Evolutionary conservation across 2,113 vertebrate species (phyloP).

Genomic region (Gavia stellata): DNA sequence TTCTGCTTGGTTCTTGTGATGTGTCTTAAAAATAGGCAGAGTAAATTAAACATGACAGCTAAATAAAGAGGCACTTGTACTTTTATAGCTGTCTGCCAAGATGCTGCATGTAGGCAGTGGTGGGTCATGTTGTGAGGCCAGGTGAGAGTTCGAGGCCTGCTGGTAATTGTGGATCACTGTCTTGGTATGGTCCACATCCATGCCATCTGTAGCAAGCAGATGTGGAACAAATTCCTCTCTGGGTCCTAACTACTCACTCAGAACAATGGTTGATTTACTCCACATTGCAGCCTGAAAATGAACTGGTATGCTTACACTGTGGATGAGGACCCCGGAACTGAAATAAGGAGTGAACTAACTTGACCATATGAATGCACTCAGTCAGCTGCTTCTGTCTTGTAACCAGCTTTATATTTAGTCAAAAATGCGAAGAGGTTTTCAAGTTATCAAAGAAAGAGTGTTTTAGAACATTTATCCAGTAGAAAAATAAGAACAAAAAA

Average conservation of each 20-base stretch:
- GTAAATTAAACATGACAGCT: neutral
- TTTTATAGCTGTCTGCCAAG: neutral
- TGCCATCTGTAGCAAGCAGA: neutral
- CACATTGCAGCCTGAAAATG: neutral
- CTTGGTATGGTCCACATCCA: neutral
- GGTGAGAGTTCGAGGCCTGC: neutral
- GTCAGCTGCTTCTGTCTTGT: neutral
- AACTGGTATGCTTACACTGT: neutral
- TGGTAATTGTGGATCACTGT: neutral
- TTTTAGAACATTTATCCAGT: neutral
- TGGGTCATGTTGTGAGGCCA: neutral
- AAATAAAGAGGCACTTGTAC: neutral
- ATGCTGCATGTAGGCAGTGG: neutral
- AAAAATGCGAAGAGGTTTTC: neutral
- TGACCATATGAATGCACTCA: neutral
- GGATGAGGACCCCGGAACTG: neutral
- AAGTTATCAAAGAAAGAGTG: neutral
- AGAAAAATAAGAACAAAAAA: neutral
- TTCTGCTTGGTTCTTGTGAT: neutral
- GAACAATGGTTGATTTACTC: neutral
- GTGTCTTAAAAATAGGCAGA: neutral
- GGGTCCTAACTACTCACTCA: neutral
- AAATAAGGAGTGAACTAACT: neutral
- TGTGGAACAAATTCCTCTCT: neutral
- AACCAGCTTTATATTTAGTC: neutral